Evolutionary conservation across 1,140 invertebrate species (phyloP).

Genomic region (Branchinecta lynchi): DNA sequence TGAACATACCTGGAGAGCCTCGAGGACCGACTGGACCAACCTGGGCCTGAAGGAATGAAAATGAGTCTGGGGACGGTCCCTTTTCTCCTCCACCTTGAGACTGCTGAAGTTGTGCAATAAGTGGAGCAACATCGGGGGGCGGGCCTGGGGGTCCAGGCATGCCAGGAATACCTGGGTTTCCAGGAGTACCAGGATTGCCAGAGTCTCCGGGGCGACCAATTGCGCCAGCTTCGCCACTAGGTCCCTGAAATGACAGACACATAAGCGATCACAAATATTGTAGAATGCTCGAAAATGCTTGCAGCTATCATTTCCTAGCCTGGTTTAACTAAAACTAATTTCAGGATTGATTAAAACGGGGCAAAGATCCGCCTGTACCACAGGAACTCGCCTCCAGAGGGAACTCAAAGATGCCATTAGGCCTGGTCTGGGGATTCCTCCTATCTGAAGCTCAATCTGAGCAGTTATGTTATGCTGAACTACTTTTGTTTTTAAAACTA

Average conservation of each 20-base stretch:
- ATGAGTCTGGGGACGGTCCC: constrained; percentile 48
- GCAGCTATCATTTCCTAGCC: too few relatives aligned
- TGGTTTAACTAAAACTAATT: too few relatives aligned
- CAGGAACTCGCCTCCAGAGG: too few relatives aligned
- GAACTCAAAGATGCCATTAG: too few relatives aligned
- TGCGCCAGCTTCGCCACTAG: constrained; percentile 37
- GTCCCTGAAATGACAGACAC: not conserved
- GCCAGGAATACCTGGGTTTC: constrained; percentile 39
- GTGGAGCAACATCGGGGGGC: constrained; percentile 49
- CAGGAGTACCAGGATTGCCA: constrained; percentile 42
- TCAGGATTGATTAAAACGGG: too few relatives aligned
- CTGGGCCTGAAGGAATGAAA: constrained; percentile 57
- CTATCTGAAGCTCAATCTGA: too few relatives aligned
- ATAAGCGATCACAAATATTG: too few relatives aligned
- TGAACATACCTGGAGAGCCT: constrained; percentile 42
- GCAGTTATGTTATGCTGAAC: too few relatives aligned
- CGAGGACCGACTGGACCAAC: constrained; percentile 53
- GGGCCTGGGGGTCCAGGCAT: constrained; percentile 49
- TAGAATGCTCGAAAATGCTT: too few relatives aligned
- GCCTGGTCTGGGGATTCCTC: too few relatives aligned
- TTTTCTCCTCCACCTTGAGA: constrained; percentile 53
- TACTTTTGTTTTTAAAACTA: too few relatives aligned
- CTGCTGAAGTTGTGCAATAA: constrained; percentile 45
- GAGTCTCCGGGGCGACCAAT: constrained; percentile 41
- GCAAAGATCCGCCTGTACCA: too few relatives aligned